Conservation (phyloP, 1,140 invertebrate genomes). For the Meloidogyne floridensis region DNA sequence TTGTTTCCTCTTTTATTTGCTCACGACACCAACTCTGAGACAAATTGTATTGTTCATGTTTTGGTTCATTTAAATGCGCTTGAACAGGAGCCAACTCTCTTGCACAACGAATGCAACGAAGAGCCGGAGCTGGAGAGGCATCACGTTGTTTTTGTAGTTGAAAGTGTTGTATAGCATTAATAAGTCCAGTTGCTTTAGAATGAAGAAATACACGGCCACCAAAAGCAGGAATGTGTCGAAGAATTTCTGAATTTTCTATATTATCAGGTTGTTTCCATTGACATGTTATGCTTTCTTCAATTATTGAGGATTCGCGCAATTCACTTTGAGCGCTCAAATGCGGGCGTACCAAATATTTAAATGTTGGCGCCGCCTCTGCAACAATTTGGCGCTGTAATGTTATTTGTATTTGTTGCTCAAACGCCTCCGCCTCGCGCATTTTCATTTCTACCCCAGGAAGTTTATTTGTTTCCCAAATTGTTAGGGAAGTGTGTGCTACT, state of each 20-base stretch:
- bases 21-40: conserved; percentile 25
- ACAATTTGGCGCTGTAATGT: conserved; percentile 22
- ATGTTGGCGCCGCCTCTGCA: conserved; percentile 24
- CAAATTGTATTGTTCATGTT: conserved; percentile 17
- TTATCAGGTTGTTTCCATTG: conserved; percentile 33
- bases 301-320: conserved; percentile 32
- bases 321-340: conserved; percentile 19
- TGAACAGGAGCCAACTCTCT: conserved; percentile 20
- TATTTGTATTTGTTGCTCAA: conserved; percentile 38
- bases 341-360: conserved; percentile 28
- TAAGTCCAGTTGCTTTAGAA: conserved; percentile 43
- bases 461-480: conserved; percentile 12
- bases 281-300: conserved; percentile 36
- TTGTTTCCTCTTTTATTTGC: not conserved
- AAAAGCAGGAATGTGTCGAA: conserved; percentile 36
- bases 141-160: conserved; percentile 38
- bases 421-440: conserved; percentile 29
- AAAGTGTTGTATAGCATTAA: conserved; percentile 31
- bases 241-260: conserved; percentile 33
- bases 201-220: conserved; percentile 46
- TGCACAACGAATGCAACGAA: conserved; percentile 27
- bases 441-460: not conserved
- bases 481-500: conserved; percentile 34
- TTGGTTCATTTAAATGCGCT: conserved; percentile 9
- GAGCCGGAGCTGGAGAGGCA: conserved; percentile 18